These are phyloP conservation scores for Fukomys damarensis DNA, from an alignment of 2,113 vertebrate genomes.

Conservation along the genomic window DNA sequence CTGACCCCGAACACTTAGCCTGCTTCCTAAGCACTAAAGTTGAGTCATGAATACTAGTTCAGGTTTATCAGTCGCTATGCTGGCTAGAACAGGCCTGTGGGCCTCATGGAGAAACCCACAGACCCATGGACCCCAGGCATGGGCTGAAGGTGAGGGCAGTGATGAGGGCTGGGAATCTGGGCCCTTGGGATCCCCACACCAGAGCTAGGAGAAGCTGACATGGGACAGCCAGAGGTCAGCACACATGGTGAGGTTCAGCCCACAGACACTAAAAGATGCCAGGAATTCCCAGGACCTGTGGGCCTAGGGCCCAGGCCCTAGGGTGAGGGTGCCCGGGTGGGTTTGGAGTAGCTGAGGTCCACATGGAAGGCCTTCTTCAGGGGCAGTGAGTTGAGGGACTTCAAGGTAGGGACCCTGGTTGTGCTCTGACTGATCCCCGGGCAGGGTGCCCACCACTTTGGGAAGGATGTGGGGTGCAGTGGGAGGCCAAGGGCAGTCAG, in stretches of 20 bases:
- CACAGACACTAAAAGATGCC: background rate
- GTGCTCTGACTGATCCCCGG: background rate
- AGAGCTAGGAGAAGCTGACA: background rate
- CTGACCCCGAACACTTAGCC: background rate
- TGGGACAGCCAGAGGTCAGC: background rate
- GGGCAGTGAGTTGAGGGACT: background rate
- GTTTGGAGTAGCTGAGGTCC: background rate
- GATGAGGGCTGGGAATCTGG: background rate
- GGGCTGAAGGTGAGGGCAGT: background rate
- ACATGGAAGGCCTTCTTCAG: background rate
- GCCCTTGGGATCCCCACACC: background rate
- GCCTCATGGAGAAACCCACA: background rate
- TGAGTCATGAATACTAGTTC: background rate
- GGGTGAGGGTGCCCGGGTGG: background rate
- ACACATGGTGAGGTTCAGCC: background rate
- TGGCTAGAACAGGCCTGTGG: background rate
- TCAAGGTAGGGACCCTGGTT: background rate
- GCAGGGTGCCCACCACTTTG: background rate
- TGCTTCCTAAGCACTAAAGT: background rate
- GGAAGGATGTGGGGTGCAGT: background rate
- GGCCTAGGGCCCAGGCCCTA: background rate
- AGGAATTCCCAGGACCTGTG: background rate
- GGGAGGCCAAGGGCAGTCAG: background rate
- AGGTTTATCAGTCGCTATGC: background rate
- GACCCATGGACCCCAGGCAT: accelerated